Conservation (phyloP, 2,888 invertebrate genomes). For the Xestia rhomboidea region DNA sequence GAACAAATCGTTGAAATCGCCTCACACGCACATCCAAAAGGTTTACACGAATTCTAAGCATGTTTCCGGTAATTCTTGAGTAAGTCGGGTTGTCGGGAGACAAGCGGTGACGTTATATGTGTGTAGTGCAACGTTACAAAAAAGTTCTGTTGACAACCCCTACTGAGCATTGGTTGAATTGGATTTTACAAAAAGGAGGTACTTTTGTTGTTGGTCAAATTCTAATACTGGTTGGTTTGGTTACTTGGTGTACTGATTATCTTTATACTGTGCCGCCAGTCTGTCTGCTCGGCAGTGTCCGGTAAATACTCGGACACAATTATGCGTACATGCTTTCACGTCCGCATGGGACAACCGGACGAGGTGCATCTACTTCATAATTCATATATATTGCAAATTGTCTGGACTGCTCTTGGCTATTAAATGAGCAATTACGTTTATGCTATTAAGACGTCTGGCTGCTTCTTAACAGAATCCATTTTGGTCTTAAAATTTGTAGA, state of each 20-base stretch:
- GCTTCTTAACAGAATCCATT: neutral
- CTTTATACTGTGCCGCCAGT: neutral
- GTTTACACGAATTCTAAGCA: neutral
- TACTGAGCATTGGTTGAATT: neutral
- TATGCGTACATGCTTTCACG: slow-evolving; percentile 66
- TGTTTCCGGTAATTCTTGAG: neutral
- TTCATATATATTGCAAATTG: slow-evolving; percentile 62
- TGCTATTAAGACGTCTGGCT: slow-evolving; percentile 22
- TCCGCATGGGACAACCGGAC: slow-evolving; percentile 52
- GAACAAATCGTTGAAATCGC: neutral
- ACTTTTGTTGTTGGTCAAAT: neutral
- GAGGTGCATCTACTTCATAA: slow-evolving; percentile 63
- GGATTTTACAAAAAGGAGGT: neutral
- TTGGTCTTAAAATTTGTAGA: neutral
- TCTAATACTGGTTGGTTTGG: too few species aligned
- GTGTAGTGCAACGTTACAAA: neutral
- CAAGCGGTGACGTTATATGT: neutral
- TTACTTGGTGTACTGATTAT: neutral
- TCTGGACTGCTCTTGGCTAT: slow-evolving; percentile 44
- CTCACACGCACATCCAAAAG: neutral
- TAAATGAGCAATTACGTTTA: slow-evolving; percentile 29
- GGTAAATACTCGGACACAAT: slow-evolving; percentile 60
- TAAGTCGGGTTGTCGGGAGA: neutral
- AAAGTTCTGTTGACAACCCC: neutral
- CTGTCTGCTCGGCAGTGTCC: slow-evolving; percentile 50